Evolutionary conservation across 2,113 vertebrate genomes (phyloP).

Genomic region (Xiphorhynchus elegans): DNA sequence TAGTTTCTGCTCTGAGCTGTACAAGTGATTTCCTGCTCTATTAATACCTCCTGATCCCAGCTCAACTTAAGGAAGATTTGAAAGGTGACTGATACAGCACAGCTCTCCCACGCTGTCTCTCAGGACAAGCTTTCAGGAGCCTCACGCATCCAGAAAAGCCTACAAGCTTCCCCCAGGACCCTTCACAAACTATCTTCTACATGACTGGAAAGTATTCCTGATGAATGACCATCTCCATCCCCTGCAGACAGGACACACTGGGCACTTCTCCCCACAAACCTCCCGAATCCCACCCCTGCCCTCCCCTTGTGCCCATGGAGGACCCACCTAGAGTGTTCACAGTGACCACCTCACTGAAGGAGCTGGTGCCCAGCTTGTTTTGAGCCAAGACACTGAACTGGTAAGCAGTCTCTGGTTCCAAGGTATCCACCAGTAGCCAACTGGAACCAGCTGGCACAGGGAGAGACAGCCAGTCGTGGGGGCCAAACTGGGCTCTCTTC

Average conservation of each 20-base stretch:
- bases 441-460: conserved; percentile 88
- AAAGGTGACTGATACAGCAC: neutral
- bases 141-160: neutral
- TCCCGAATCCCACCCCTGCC: neutral
- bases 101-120: neutral
- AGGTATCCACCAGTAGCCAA: conserved; percentile 90
- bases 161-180: neutral
- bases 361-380: conserved; percentile 97
- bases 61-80: neutral
- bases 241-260: fast-evolving
- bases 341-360: conserved; percentile 99
- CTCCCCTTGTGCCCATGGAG: fast-evolving
- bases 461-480: conserved; percentile 96
- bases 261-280: neutral
- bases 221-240: neutral
- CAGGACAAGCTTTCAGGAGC: neutral
- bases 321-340: conserved; percentile 95
- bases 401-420: conserved; percentile 96
- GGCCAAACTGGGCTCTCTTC: conserved; percentile 94
- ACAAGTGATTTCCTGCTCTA: neutral
- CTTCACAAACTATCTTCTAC: neutral
- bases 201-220: neutral
- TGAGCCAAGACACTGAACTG: conserved; percentile 99
- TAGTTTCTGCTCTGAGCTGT: neutral
- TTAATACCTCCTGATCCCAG: conserved; percentile 19